Base-by-base conservation (phyloP, 53 echinoderm and acorn worm species). In the Actinopyga echinites region DNA sequence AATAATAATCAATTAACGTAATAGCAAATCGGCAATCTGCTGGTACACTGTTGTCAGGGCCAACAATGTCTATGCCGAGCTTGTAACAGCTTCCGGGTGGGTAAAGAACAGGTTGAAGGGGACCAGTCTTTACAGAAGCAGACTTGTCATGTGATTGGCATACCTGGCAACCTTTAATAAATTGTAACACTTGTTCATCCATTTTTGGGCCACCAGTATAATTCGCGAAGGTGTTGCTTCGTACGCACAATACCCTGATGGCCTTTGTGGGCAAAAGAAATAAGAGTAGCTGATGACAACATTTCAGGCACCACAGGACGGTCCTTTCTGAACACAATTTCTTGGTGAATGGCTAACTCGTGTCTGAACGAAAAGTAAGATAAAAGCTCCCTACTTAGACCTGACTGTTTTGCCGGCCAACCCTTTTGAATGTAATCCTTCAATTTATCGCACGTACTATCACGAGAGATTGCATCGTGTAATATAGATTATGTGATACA, bases 61-160 rank as follows among this genome's bases (percentile, higher is more conserved):
- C 59, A 13, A 79, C 80, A 30, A 79, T 79, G 29, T 58, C 80
- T 20, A 79, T 60, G 8, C 33, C 59, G 56, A 78, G 26, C 53
- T 78, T 74, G n/a, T n/a, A n/a, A 28, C 55, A 20, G 2, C 25
- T 5, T n/a, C n/a, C n/a, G 15, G 56, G 8, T 2, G 56, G 56
- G 11, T 29, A 56, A 26, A 6, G 22, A 8, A 78, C 78, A 23
- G 78, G 32, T 19, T 78, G 78, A 52, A 78, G 5, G 10, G 57
- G 78, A 52, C 20, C 28, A 34, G 56, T 5, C 30, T n/a, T n/a
- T n/a, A n/a, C n/a, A n/a, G n/a, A n/a, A n/a, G n/a, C n/a, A n/a
- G n/a, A n/a, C n/a, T n/a, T 57, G 57, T 78, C 79, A 54, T 54
- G 55, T 31, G 56, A 30, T 22, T 78, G 55, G 9, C 79, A 78